These are phyloP conservation scores for Polietes domitor DNA, from an alignment of 2,888 invertebrate species.

Conservation along the genomic window DNA sequence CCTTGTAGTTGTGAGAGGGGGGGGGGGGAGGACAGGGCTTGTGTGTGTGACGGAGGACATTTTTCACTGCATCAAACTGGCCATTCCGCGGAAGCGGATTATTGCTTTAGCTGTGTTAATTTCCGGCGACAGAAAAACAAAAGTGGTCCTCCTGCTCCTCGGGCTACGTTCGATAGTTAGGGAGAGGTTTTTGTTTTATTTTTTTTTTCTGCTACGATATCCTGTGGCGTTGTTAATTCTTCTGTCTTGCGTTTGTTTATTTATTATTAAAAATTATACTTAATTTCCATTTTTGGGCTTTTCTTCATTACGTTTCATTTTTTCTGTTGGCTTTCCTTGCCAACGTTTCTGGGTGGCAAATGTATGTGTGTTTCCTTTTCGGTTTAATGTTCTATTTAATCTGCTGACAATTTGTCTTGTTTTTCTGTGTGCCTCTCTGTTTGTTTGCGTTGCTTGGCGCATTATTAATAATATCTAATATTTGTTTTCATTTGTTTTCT, in stretches of 20 bases:
- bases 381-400: constrained; percentile 3
- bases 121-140: constrained; percentile 4
- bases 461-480: constrained; percentile 10
- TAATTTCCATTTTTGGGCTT: constrained; percentile 8
- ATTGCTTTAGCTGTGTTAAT: constrained; percentile 8
- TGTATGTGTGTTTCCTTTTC: not conserved
- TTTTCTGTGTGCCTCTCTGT: not conserved
- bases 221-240: constrained; percentile 30
- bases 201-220: not conserved
- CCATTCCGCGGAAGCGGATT: not conserved
- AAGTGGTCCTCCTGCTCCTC: not conserved
- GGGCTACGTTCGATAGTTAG: not conserved
- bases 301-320: not conserved
- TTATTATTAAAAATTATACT: constrained; percentile 31
- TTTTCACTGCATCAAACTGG: too few relatives aligned
- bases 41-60: not conserved
- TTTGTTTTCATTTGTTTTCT: not conserved
- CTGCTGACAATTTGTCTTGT: constrained; percentile 15
- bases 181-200: not conserved
- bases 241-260: not conserved
- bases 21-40: not conserved
- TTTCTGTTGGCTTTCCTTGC: too few relatives aligned
- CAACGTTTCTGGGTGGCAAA: not conserved
- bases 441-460: not conserved
- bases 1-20: too few relatives aligned